Conservation (phyloP, 2,888 invertebrate genomes). For the Pseudoips prasinana region DNA sequence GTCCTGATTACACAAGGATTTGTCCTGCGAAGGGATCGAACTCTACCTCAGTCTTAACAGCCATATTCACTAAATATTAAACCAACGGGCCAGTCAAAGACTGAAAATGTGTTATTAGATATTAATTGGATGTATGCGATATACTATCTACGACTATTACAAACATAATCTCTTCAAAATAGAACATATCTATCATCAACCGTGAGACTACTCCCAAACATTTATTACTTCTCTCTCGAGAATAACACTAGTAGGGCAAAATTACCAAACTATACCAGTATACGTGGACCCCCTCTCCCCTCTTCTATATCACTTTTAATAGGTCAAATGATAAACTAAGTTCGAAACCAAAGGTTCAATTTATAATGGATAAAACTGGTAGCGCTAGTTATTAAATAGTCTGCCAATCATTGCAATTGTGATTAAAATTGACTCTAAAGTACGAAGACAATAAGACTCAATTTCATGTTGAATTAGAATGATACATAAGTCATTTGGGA, state of each 20-base stretch:
- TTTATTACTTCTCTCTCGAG: slow-evolving; percentile 60
- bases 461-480: no score
- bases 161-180: slow-evolving; percentile 6
- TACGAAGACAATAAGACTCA: no score
- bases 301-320: background rate
- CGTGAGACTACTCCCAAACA: slow-evolving; percentile 63
- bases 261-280: slow-evolving; percentile 29
- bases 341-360: slow-evolving; percentile 16
- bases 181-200: slow-evolving; percentile 28
- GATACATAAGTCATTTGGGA: no score
- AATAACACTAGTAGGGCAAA: slow-evolving; percentile 41
- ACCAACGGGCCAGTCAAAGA: no score
- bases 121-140: no score
- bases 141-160: no score
- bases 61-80: no score
- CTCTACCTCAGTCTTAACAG: no score
- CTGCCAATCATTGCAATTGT: background rate
- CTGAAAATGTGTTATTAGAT: no score
- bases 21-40: no score
- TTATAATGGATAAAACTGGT: slow-evolving; percentile 23
- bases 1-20: no score
- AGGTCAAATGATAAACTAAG: background rate
- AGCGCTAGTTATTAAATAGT: slow-evolving; percentile 13
- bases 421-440: background rate
- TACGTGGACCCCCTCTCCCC: slow-evolving; percentile 29